phyloP scores from a whole-genome alignment of 2,113 vertebrate genomes.

The Cacatua alba region DNA sequence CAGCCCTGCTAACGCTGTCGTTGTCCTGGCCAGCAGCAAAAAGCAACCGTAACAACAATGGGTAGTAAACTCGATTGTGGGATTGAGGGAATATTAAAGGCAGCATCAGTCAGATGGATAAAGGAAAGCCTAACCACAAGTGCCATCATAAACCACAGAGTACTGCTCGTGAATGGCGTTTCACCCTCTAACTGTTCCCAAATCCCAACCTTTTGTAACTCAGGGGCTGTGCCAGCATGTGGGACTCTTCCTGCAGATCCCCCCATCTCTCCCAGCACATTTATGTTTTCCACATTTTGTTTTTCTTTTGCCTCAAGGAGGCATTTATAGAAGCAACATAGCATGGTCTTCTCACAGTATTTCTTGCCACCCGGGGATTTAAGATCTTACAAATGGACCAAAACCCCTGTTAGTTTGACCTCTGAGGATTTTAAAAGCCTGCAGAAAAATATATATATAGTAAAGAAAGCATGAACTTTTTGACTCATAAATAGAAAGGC shows the following conservation, averaged over 20 bases:
- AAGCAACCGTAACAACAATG: neutral
- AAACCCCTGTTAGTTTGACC: constrained; percentile 45
- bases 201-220: neutral
- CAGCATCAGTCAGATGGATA: neutral
- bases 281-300: neutral
- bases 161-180: accelerated
- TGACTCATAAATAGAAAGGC: neutral
- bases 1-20: neutral
- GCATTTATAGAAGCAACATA: neutral
- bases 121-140: neutral
- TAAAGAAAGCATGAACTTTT: constrained; percentile 6
- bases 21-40: neutral
- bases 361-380: constrained; percentile 51
- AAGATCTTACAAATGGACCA: constrained; percentile 49
- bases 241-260: neutral
- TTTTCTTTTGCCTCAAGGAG: neutral
- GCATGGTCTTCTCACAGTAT: constrained; percentile 20
- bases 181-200: accelerated
- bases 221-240: accelerated
- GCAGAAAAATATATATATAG: constrained; percentile 4
- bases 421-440: constrained; percentile 45
- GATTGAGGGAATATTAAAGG: neutral
- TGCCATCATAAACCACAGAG: neutral
- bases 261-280: neutral
- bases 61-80: neutral